Evolutionary conservation across 2,113 vertebrate genomes (phyloP).

Genomic region (Eulacestoma nigropectus): DNA sequence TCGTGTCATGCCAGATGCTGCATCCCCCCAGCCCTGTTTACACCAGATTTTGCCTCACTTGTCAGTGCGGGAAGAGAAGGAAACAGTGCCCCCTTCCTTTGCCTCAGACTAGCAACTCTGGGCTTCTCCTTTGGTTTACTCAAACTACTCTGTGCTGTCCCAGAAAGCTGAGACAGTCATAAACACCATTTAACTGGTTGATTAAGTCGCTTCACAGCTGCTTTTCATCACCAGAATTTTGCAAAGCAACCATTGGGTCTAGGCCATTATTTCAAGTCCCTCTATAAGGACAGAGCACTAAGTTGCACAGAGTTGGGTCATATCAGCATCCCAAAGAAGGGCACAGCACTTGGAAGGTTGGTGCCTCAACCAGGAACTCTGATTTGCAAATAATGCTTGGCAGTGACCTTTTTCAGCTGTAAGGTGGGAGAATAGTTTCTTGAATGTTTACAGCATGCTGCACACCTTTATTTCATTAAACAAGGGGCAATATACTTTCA

Average conservation of each 20-base stretch:
- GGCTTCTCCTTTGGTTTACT: neutral
- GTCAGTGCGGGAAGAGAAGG: neutral
- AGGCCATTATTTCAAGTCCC: neutral
- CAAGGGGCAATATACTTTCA: neutral
- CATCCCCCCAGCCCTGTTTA: neutral
- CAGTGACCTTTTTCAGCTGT: neutral
- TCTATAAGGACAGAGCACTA: neutral
- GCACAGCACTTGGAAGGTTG: neutral
- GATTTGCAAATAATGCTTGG: neutral
- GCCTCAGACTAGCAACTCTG: neutral
- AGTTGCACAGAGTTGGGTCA: neutral
- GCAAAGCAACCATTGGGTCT: neutral
- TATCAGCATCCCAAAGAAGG: neutral
- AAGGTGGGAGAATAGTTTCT: neutral
- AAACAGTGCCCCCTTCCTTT: neutral
- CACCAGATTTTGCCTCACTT: neutral
- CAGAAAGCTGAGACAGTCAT: neutral
- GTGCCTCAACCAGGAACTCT: neutral
- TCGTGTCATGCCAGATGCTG: conserved; percentile 14
- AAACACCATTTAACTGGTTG: neutral
- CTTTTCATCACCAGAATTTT: neutral
- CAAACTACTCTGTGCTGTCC: neutral
- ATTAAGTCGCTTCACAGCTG: neutral
- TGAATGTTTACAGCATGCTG: neutral
- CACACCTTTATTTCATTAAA: neutral